Percentiles rank a stretch among this genome's conserved stretches.
Evolutionary conservation across 2,113 vertebrate genomes (phyloP).

Genomic region (Casuarius casuarius): DNA sequence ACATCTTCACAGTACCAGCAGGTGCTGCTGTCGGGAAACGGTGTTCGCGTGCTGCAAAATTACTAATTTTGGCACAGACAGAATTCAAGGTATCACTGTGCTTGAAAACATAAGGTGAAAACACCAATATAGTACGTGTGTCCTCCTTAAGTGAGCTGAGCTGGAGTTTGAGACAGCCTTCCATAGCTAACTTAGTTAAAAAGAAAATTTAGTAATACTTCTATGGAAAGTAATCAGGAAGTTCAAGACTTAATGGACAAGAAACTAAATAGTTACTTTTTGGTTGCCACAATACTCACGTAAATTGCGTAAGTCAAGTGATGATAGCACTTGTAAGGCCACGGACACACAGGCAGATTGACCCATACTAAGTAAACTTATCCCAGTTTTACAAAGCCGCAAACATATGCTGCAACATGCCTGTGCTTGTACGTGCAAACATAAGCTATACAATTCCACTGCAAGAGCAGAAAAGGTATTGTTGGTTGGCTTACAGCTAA

Average conservation of each 20-base stretch:
- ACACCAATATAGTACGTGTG: neutral
- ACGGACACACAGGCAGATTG: neutral
- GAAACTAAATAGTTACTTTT: neutral
- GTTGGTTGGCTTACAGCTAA: neutral
- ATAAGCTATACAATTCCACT: neutral
- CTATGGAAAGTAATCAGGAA: neutral
- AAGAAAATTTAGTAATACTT: neutral
- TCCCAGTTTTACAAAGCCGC: neutral
- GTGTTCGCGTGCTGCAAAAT: neutral
- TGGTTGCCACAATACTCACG: neutral
- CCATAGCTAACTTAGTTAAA: neutral
- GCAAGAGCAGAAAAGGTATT: neutral
- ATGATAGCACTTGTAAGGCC: conserved; percentile 2
- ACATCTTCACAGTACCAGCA: neutral
- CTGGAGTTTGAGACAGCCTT: neutral
- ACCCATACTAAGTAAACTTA: conserved; percentile 4
- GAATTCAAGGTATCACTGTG: neutral
- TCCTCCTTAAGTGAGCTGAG: neutral
- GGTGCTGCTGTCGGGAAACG: neutral
- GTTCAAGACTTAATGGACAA: neutral
- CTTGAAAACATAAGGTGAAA: neutral
- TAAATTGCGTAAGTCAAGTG: neutral
- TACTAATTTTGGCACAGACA: neutral
- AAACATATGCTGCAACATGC: neutral
- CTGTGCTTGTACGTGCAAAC: neutral